Evolutionary conservation across 2,888 invertebrate species (phyloP).

Genomic region (Tridacna gigas): DNA sequence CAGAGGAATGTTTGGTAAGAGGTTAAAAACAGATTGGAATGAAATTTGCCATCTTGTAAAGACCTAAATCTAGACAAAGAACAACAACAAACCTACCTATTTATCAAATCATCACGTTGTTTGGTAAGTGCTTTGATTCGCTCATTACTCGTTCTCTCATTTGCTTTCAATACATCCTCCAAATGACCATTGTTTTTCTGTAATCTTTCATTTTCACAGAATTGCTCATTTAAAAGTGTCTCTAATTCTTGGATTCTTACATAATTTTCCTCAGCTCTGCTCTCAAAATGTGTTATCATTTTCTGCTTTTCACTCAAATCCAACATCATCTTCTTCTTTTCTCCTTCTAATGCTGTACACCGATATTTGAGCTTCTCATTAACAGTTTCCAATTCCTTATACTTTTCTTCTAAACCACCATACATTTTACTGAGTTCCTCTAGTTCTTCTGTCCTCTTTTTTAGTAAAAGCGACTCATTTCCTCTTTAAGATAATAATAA

Average conservation of each 20-base stretch:
- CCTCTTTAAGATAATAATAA: too few species aligned
- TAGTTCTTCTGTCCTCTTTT: background rate
- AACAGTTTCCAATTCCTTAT: background rate
- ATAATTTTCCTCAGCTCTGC: background rate
- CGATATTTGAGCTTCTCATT: background rate
- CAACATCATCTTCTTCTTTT: background rate
- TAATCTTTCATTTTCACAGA: background rate
- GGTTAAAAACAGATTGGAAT: background rate
- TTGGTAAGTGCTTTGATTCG: background rate
- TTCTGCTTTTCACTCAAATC: background rate
- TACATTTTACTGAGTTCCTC: background rate
- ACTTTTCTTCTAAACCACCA: background rate
- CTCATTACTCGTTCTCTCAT: background rate
- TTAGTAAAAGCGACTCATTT: too few species aligned
- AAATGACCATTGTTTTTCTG: background rate
- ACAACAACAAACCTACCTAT: background rate
- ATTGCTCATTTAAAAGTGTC: background rate
- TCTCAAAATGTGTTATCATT: background rate
- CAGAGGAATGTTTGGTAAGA: background rate
- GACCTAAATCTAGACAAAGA: background rate
- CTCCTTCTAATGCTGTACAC: background rate
- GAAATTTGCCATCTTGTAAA: background rate
- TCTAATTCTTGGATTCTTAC: background rate
- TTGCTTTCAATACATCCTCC: background rate
- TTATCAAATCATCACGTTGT: constrained; percentile 13